Conservation (phyloP, 2,888 invertebrate species). For the Desoria tigrina region DNA sequence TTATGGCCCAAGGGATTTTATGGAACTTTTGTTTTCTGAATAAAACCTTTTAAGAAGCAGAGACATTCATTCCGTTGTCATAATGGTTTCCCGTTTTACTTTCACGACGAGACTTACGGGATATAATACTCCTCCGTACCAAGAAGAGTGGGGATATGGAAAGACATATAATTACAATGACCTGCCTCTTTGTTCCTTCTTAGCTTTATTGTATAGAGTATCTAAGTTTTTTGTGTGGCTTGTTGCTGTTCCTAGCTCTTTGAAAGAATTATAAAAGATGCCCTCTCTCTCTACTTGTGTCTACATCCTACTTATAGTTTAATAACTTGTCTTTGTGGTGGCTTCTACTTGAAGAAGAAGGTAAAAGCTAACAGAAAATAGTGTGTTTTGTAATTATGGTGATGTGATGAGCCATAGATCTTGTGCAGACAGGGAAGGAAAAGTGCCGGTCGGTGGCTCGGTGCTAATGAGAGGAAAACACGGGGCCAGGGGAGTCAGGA, state of each 20-base stretch:
- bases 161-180: constrained; percentile 3
- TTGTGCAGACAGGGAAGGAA: constrained; percentile 11
- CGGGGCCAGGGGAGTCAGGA: constrained; percentile 10
- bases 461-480: constrained; percentile 36
- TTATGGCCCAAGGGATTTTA: too few relatives aligned
- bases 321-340: too few relatives aligned
- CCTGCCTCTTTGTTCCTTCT: background rate
- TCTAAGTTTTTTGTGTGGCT: background rate
- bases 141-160: background rate
- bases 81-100: constrained; percentile 3
- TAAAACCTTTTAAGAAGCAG: constrained; percentile 1
- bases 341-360: background rate
- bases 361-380: background rate
- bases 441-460: constrained; percentile 25
- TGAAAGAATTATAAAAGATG: background rate
- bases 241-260: background rate
- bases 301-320: too few relatives aligned
- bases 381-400: constrained; percentile 20
- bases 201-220: background rate
- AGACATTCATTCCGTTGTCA: background rate
- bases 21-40: too few relatives aligned
- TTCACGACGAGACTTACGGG: background rate
- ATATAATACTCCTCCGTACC: background rate
- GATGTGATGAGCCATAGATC: constrained; percentile 18
- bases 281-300: too few relatives aligned